These are phyloP conservation scores for Metacarcinus magister DNA, from an alignment of 2,888 invertebrate genomes.

Conservation along the genomic window DNA sequence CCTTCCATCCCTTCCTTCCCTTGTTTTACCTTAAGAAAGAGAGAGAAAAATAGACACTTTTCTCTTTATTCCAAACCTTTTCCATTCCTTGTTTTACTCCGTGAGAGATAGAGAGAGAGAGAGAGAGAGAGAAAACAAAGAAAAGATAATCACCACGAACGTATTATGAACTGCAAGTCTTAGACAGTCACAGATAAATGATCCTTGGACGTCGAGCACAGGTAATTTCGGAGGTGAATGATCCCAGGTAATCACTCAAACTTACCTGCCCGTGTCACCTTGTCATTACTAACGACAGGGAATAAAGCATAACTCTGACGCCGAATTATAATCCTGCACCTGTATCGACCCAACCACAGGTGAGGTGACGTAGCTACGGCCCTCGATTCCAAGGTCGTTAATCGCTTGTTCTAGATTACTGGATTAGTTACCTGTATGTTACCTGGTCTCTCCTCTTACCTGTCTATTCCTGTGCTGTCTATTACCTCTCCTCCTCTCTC, in stretches of 20 bases:
- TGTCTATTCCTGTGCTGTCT: background rate
- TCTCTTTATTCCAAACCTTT: too few relatives aligned
- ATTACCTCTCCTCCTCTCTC: background rate
- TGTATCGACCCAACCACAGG: conserved; percentile 58
- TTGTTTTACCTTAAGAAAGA: background rate
- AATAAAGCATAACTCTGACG: conserved; percentile 65
- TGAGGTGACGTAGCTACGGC: background rate
- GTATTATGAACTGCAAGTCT: background rate
- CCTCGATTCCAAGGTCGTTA: background rate
- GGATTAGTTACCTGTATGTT: background rate
- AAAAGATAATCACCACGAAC: background rate
- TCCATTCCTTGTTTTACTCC: too few relatives aligned
- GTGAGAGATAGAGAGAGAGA: background rate
- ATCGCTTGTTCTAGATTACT: background rate
- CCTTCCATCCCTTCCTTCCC: background rate
- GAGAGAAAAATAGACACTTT: background rate
- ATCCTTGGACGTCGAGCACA: background rate
- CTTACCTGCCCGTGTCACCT: conserved; percentile 67
- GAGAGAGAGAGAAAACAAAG: background rate
- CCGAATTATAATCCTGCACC: conserved; percentile 66
- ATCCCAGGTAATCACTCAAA: conserved; percentile 66
- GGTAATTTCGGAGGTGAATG: conserved; percentile 52
- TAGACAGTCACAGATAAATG: conserved; percentile 46
- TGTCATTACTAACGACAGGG: conserved; percentile 73
- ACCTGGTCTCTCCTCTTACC: background rate